phyloP scores from a whole-genome alignment of 1,140 invertebrate genomes.

The Leptinotarsa undecemlineata region DNA sequence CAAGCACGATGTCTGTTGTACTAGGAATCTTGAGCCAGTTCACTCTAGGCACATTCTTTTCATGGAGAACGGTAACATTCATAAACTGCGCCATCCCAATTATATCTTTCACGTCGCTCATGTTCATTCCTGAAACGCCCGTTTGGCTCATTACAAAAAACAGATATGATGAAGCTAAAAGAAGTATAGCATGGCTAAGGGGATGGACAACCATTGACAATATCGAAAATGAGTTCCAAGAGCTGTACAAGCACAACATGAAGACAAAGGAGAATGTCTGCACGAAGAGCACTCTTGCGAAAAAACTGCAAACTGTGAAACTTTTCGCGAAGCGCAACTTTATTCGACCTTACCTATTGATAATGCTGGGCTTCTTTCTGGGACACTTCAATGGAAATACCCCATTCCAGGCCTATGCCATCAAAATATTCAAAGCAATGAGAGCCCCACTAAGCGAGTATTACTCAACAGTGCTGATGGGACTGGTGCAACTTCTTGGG shows the following conservation, averaged over 20 bases:
- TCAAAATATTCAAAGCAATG: slow-evolving; percentile 69
- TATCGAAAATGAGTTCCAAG: slow-evolving; percentile 62
- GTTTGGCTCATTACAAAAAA: slow-evolving; percentile 72
- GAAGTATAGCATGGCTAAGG: slow-evolving; percentile 66
- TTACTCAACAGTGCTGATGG: slow-evolving; percentile 70
- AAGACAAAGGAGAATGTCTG: slow-evolving; percentile 10
- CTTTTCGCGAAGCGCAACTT: slow-evolving; percentile 61
- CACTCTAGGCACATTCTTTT: slow-evolving; percentile 68
- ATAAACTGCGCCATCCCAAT: slow-evolving; percentile 70
- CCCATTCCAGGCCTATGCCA: slow-evolving; percentile 72
- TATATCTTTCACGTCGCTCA: slow-evolving; percentile 65
- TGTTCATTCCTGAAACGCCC: slow-evolving; percentile 76
- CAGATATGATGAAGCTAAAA: slow-evolving; percentile 62
- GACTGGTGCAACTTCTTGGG: slow-evolving; percentile 68
- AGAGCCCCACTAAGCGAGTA: slow-evolving; percentile 74
- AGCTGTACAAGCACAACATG: slow-evolving; percentile 48
- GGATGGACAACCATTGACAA: slow-evolving; percentile 64
- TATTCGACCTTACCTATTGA: slow-evolving; percentile 66
- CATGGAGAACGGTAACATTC: slow-evolving; percentile 71
- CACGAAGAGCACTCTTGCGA: background rate
- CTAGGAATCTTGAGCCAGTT: slow-evolving; percentile 72
- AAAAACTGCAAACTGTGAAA: slow-evolving; percentile 45
- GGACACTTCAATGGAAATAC: slow-evolving; percentile 73
- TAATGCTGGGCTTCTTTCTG: slow-evolving; percentile 69
- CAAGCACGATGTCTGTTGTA: slow-evolving; percentile 73